These are phyloP conservation scores for Amphipoea lucens DNA, from an alignment of 2,888 invertebrate genomes.

Conservation along the genomic window DNA sequence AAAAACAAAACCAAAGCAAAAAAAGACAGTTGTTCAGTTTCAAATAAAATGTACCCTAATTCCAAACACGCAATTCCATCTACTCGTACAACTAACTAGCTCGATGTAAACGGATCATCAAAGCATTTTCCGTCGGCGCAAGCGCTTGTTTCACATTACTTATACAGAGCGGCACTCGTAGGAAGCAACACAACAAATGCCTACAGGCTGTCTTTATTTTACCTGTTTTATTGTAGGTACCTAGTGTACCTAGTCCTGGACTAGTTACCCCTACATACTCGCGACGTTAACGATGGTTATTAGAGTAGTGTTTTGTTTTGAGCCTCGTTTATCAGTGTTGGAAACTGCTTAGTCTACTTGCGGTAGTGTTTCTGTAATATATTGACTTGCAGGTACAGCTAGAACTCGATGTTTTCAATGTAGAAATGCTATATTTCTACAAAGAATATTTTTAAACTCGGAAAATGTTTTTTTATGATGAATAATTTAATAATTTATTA, in stretches of 20 bases:
- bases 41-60: not conserved
- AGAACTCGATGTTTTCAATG: not conserved
- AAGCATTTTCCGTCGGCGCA: conserved; percentile 74
- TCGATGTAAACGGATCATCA: conserved; percentile 73
- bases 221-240: conserved; percentile 66
- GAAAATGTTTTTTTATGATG: not conserved
- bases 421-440: not conserved
- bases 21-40: too few species aligned
- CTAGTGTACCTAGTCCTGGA: conserved; percentile 53
- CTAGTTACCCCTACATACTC: conserved; percentile 30
- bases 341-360: conserved; percentile 11
- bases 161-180: conserved; percentile 70
- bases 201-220: conserved; percentile 75
- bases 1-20: not conserved
- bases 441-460: not conserved
- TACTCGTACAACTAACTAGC: conserved; percentile 60
- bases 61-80: conserved; percentile 5
- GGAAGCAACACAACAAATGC: conserved; percentile 78
- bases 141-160: conserved; percentile 80
- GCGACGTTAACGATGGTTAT: conserved; percentile 40
- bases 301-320: conserved; percentile 35
- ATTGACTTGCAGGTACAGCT: not conserved
- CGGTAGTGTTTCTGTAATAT: conserved; percentile 3
- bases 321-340: conserved; percentile 24
- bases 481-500: too few species aligned